These are phyloP conservation scores for Lepus townsendii DNA, from an alignment of 2,797 vertebrate species.

Conservation along the genomic window DNA sequence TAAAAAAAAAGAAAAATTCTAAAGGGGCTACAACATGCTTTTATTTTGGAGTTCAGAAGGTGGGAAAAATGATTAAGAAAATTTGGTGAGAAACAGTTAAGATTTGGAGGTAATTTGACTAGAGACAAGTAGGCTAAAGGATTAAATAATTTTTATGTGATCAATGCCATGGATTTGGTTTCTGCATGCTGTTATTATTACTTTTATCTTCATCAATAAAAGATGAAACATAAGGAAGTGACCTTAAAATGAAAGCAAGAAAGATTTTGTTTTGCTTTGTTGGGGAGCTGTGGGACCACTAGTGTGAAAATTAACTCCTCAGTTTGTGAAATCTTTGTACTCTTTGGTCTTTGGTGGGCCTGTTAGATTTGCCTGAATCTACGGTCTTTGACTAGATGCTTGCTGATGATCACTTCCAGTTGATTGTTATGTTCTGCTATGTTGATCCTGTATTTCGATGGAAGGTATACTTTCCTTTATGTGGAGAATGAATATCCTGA, in stretches of 20 bases:
- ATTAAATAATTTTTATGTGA: constrained; percentile 42
- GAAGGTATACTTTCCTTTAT: constrained; percentile 1
- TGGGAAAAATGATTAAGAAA: constrained; percentile 55
- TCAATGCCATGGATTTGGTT: background rate
- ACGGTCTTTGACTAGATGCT: background rate
- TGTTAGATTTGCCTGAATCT: background rate
- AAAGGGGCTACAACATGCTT: background rate
- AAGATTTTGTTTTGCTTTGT: constrained; percentile 13
- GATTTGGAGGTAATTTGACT: constrained; percentile 21
- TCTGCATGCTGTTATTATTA: constrained; percentile 18
- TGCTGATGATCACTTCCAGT: background rate
- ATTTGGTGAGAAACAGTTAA: background rate
- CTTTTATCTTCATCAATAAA: constrained; percentile 54
- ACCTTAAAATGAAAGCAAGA: constrained; percentile 45
- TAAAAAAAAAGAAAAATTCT: background rate
- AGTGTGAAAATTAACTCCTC: constrained; percentile 22
- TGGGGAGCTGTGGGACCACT: background rate
- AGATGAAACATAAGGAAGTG: constrained; percentile 25
- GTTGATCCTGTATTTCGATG: constrained; percentile 14
- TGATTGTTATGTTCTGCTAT: background rate
- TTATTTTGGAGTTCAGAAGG: constrained; percentile 55
- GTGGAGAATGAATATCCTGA: constrained; percentile 15
- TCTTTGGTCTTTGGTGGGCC: background rate
- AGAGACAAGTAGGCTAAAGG: constrained; percentile 48
- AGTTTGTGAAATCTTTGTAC: background rate